These are phyloP conservation scores for Alouatta palliata DNA, from an alignment of 2,113 vertebrate species.

Conservation along the genomic window DNA sequence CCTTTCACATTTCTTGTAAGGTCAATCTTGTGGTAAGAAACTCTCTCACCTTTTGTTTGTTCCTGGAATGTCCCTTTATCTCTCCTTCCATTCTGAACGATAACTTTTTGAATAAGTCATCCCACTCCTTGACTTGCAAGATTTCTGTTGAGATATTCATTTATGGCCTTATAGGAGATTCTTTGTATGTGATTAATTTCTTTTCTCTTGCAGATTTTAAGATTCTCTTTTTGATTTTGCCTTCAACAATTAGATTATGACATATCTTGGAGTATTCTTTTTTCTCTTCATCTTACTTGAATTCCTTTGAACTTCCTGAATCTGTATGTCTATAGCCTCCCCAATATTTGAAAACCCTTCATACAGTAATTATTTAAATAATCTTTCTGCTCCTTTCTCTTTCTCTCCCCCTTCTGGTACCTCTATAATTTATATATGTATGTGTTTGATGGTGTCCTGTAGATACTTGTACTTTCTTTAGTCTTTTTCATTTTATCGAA, in stretches of 20 bases:
- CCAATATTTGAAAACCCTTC: background rate
- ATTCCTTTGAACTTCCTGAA: background rate
- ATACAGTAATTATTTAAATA: background rate
- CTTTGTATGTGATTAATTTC: background rate
- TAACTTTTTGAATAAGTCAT: background rate
- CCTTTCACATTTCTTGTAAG: background rate
- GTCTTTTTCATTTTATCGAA: background rate
- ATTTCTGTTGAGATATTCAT: background rate
- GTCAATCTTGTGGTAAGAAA: background rate
- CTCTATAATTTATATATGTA: background rate
- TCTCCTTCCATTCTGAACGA: background rate
- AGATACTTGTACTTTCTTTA: background rate
- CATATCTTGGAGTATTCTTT: background rate
- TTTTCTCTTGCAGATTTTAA: background rate
- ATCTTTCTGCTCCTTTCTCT: too few species aligned
- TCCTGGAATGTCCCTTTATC: background rate
- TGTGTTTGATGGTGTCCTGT: background rate
- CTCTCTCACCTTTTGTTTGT: background rate
- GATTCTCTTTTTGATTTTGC: background rate
- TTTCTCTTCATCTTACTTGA: background rate
- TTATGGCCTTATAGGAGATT: background rate
- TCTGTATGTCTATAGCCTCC: background rate
- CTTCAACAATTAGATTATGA: background rate
- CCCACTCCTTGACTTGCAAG: background rate
- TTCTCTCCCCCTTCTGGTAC: background rate